These are phyloP conservation scores for Biston betularia DNA, from an alignment of 2,888 invertebrate genomes.

Conservation along the genomic window DNA sequence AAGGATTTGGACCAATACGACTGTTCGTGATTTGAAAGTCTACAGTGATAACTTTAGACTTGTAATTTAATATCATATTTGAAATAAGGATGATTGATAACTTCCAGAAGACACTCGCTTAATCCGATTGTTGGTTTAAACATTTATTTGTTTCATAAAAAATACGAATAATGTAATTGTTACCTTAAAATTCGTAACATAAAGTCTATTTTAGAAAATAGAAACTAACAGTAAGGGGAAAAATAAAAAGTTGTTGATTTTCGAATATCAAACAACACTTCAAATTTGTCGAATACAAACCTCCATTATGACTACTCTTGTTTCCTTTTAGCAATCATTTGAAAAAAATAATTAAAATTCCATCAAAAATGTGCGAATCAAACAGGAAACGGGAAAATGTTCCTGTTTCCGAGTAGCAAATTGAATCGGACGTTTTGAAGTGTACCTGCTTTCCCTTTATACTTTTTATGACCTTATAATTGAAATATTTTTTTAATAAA, in stretches of 20 bases:
- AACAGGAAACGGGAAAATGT: slow-evolving; percentile 10
- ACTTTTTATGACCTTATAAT: slow-evolving; percentile 17
- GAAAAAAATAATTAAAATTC: slow-evolving; percentile 25
- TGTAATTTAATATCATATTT: too few species aligned
- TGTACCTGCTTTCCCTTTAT: slow-evolving; percentile 7
- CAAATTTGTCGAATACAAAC: slow-evolving; percentile 15
- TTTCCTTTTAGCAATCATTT: slow-evolving; percentile 12
- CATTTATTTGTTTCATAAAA: background rate
- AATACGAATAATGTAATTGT: too few species aligned
- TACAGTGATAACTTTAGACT: too few species aligned
- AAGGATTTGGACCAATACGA: too few species aligned
- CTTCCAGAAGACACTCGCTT: too few species aligned
- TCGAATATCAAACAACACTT: background rate
- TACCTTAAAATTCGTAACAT: too few species aligned
- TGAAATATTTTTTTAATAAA: background rate
- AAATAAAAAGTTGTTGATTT: too few species aligned
- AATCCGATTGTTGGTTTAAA: background rate
- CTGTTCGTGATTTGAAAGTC: too few species aligned
- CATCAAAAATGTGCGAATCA: slow-evolving; percentile 12
- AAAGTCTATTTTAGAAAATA: too few species aligned
- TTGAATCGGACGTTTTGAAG: slow-evolving; percentile 11
- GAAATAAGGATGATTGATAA: too few species aligned
- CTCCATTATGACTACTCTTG: slow-evolving; percentile 3
- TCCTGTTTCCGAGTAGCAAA: slow-evolving; percentile 5
- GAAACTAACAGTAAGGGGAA: too few species aligned